Percentiles rank a stretch among this genome's conserved stretches.
phyloP scores from a whole-genome alignment of 2,888 invertebrate genomes.

The Amaurobius ferox region DNA sequence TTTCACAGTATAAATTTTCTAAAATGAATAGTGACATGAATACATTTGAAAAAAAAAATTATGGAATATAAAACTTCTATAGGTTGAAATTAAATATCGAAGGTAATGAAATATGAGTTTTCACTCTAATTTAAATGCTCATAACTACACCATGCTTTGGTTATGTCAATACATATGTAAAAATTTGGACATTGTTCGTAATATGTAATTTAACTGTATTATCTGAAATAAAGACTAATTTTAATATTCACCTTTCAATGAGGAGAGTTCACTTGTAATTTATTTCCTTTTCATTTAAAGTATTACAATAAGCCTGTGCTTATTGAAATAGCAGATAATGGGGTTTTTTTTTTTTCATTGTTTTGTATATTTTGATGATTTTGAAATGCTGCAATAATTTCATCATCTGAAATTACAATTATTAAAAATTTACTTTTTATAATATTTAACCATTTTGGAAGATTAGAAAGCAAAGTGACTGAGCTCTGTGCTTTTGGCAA shows the following conservation, averaged over 20 bases:
- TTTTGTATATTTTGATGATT: too few species aligned
- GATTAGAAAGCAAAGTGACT: too few species aligned
- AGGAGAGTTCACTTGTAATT: neutral
- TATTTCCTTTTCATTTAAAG: too few species aligned
- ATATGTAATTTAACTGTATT: conserved; percentile 67
- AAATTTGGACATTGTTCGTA: conserved; percentile 37
- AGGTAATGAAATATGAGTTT: conserved; percentile 5
- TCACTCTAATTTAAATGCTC: conserved; percentile 10
- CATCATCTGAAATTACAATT: too few species aligned
- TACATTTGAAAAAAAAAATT: neutral
- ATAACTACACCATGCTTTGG: conserved; percentile 32
- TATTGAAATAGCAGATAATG: too few species aligned
- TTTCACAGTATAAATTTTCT: conserved; percentile 5
- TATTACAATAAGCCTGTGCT: too few species aligned
- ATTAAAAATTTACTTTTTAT: too few species aligned
- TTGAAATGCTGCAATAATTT: too few species aligned
- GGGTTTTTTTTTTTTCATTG: too few species aligned
- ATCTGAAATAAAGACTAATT: conserved; percentile 69
- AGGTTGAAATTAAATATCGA: neutral
- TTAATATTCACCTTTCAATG: conserved; percentile 60
- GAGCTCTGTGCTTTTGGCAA: too few species aligned
- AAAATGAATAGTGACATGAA: neutral
- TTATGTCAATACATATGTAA: conserved; percentile 48
- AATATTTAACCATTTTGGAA: too few species aligned
- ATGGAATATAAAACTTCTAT: neutral